A percentile compares a stretch with the other conserved stretches of the same genome.
phyloP scores from a whole-genome alignment of 2,113 vertebrate genomes.

The Phalacrocorax pelagicus region DNA sequence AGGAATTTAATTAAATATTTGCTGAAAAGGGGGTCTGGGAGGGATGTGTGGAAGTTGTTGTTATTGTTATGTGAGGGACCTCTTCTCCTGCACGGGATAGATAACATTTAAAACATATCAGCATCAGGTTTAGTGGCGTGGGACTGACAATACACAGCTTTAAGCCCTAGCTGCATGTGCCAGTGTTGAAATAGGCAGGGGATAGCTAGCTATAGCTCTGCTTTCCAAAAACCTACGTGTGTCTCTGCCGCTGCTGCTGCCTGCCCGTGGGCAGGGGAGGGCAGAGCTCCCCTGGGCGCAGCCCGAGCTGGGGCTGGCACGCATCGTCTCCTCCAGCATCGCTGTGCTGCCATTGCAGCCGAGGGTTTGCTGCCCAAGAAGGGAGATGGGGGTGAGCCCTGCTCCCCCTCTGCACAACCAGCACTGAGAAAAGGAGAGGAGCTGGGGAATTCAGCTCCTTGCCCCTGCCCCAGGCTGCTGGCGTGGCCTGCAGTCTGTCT shows the following conservation, averaged over 20 bases:
- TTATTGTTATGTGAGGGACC: background rate
- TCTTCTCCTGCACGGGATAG: background rate
- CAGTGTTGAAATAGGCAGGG: background rate
- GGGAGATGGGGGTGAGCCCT: background rate
- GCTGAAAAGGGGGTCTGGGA: background rate
- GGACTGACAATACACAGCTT: background rate
- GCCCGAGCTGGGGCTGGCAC: background rate
- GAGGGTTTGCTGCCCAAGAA: background rate
- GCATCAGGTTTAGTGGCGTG: background rate
- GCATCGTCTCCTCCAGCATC: background rate
- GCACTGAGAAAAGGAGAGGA: background rate
- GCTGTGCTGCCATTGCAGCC: background rate
- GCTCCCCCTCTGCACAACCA: fast-evolving
- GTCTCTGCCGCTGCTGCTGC: background rate
- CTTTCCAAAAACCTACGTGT: background rate
- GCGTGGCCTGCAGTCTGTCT: background rate
- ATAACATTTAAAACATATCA: conserved; percentile 3
- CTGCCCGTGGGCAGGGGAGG: background rate
- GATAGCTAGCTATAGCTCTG: background rate
- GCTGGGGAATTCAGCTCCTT: background rate
- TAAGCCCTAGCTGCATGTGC: background rate
- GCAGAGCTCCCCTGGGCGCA: background rate
- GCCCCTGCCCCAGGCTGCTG: background rate
- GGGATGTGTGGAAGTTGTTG: background rate
- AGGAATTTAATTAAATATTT: background rate